Percentiles rank a stretch among this genome's conserved stretches.
phyloP scores from a whole-genome alignment of 2,888 invertebrate genomes.

The Trichopria drosophilae region DNA sequence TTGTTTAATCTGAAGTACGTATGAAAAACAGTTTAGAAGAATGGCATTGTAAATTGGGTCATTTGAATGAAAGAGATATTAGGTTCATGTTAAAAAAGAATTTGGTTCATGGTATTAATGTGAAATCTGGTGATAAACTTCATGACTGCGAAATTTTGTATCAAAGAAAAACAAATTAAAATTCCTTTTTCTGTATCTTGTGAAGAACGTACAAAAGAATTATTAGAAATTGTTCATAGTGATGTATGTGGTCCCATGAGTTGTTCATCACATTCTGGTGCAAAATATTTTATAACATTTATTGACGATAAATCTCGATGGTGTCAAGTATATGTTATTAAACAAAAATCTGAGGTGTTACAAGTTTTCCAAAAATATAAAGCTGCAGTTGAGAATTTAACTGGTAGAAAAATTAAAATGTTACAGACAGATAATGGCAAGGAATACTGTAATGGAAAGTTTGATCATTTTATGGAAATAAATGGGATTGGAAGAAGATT shows the following conservation, averaged over 20 bases:
- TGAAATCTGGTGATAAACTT: slow-evolving; percentile 5
- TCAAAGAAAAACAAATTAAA: slow-evolving; percentile 25
- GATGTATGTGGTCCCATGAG: slow-evolving; percentile 33
- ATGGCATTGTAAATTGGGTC: background rate
- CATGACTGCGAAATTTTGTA: slow-evolving; percentile 25
- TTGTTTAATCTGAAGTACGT: too few relatives aligned
- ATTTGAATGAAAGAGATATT: background rate
- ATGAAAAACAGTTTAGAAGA: too few relatives aligned
- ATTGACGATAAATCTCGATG: slow-evolving; percentile 32
- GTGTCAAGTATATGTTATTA: slow-evolving; percentile 28
- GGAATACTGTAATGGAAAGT: slow-evolving; percentile 31
- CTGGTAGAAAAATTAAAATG: slow-evolving; percentile 28
- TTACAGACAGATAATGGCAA: slow-evolving; percentile 33
- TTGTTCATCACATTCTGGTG: slow-evolving; percentile 10
- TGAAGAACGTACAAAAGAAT: slow-evolving; percentile 20
- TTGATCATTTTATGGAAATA: slow-evolving; percentile 31
- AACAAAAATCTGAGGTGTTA: slow-evolving; percentile 25
- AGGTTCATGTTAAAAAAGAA: too few relatives aligned
- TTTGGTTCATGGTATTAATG: background rate
- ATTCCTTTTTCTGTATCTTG: too few relatives aligned
- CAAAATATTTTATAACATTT: slow-evolving; percentile 31
- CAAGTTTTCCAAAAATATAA: slow-evolving; percentile 27
- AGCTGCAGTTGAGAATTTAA: slow-evolving; percentile 19
- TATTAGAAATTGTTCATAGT: slow-evolving; percentile 37
- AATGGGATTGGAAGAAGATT: slow-evolving; percentile 38